Conservation (phyloP, 2,797 vertebrate species). For the Hemitrygon akajei region DNA sequence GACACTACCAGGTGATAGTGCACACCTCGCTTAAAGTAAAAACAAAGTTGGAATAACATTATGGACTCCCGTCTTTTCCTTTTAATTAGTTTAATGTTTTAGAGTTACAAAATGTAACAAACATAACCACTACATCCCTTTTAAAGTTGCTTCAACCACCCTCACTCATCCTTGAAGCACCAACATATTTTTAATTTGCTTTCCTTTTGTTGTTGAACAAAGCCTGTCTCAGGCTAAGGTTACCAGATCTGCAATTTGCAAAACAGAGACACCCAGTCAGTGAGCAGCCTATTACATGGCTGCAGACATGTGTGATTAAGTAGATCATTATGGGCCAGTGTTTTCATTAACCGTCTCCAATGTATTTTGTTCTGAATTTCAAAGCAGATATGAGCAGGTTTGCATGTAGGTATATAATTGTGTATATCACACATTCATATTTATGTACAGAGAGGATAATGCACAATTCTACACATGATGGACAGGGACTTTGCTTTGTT, state of each 20-base stretch:
- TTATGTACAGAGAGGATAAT: background rate
- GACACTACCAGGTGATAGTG: no score
- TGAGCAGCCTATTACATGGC: background rate
- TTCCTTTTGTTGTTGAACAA: background rate
- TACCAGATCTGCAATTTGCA: constrained; percentile 11
- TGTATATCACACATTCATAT: background rate
- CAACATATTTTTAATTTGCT: background rate
- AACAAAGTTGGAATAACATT: no score
- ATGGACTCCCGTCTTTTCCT: no score
- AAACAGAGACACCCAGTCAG: constrained; percentile 7
- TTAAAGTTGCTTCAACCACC: background rate
- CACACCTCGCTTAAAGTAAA: no score
- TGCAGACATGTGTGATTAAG: constrained; percentile 4
- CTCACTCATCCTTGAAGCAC: background rate
- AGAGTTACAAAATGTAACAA: no score
- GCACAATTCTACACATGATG: background rate
- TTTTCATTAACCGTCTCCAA: background rate
- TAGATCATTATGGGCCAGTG: background rate
- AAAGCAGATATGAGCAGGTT: background rate
- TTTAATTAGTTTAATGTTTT: no score
- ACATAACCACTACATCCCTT: background rate
- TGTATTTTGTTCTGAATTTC: background rate
- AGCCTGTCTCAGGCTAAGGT: constrained; percentile 11
- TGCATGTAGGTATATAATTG: background rate
- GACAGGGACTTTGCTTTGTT: background rate